Base-by-base conservation (phyloP, 1,140 invertebrate genomes). In the Cotesia chilonis region DNA sequence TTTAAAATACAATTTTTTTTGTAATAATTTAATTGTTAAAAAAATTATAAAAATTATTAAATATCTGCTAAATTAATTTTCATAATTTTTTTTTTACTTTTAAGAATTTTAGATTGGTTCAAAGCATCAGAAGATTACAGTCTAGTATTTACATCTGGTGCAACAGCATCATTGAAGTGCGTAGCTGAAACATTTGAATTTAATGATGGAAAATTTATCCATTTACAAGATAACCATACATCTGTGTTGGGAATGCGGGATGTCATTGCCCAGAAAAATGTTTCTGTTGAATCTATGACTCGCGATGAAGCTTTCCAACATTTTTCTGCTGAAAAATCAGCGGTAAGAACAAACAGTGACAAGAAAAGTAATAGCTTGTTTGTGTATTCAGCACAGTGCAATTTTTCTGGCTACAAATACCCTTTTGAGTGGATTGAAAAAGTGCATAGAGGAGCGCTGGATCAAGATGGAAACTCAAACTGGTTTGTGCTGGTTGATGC, bases 341-440 rank as follows among this genome's bases (percentile, higher is more conserved):
- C 57, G 75, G 80, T 14, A 82, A 82, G 5, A 65, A 41, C 4
- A 28, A n/a, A 63, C 6, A 0, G 7, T 17, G 14, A 52, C n/a
- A 7, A 4, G 5, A 59, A 17, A 12, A 55, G 72, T 5, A 91
- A 92, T 79, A 92, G 92, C 10, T 87, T 98, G 17, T 92, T 98
- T 80, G 94, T 90, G 1, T 97, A 94, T 83, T 94, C 97, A 1
- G 96, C 95, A 0, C 95, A 98, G 83, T 96, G 95, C 78, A 99
- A 99, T 86, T 99, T 98, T 82, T 96, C 93, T 80, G 97, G 97
- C 7, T 89, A 89, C 54, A 98, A 98, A 84, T 95, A 96, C 85
- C 94, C 95, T 0, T 80, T 98, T 10, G 75, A 88, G 1, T 93
- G 94, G 90, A 92, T 97, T 55, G 72, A 89, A 41, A 81, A 88